A percentile compares a stretch with the other conserved stretches of the same genome.
These are phyloP conservation scores for Drosophila bipectinata DNA, from an alignment of 1,140 invertebrate species.

Conservation along the genomic window DNA sequence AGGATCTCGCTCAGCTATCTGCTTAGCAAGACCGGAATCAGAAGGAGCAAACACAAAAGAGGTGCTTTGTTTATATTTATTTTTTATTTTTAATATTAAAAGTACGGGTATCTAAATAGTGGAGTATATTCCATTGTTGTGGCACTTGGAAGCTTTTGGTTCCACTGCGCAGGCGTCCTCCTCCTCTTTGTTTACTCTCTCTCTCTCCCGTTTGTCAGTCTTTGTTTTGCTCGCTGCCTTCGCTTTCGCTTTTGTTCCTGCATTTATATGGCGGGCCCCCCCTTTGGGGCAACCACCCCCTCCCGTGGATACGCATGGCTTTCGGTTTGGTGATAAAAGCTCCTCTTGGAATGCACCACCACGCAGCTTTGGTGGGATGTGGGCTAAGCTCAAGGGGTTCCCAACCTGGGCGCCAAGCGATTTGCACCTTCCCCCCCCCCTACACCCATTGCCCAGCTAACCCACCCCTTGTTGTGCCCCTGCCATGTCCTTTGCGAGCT, in stretches of 20 bases:
- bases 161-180: conserved; percentile 22
- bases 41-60: conserved; percentile 26
- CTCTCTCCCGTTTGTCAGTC: conserved; percentile 2
- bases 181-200: conserved; percentile 1
- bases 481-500: conserved; percentile 18
- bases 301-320: conserved; percentile 21
- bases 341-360: conserved; percentile 31
- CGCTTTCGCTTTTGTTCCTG: conserved; percentile 23
- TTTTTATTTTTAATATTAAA: not conserved
- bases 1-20: conserved; percentile 2
- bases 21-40: not conserved
- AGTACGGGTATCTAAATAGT: conserved; percentile 9
- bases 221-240: conserved; percentile 55
- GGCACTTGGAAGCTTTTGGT: not conserved
- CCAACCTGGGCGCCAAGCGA: conserved; percentile 21
- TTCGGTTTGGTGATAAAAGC: conserved; percentile 35
- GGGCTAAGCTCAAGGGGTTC: not conserved
- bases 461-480: not conserved
- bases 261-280: conserved; percentile 1
- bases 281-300: not conserved
- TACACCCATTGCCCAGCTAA: not conserved
- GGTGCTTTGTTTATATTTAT: conserved; percentile 10
- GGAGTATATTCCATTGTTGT: not conserved
- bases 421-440: conserved; percentile 1
- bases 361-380: conserved; percentile 28